These are phyloP conservation scores for Euthynnus affinis DNA, from an alignment of 2,797 vertebrate genomes.

Conservation along the genomic window DNA sequence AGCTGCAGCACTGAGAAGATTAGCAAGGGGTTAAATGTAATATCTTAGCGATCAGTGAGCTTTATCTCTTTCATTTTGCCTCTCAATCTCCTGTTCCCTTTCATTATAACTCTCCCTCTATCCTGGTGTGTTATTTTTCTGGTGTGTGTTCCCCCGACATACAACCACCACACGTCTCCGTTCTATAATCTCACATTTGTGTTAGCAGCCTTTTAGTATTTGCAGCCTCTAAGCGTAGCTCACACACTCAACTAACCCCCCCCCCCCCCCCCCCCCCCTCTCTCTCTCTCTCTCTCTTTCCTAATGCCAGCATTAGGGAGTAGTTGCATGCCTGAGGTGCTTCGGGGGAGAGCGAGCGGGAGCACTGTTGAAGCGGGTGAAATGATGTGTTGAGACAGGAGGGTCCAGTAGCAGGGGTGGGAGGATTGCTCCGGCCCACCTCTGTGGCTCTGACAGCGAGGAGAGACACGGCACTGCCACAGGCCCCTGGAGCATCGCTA, in stretches of 20 bases:
- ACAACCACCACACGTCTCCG: constrained; percentile 59
- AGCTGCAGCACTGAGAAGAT: constrained; percentile 78
- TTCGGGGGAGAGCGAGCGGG: constrained; percentile 52
- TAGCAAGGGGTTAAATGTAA: constrained; percentile 80
- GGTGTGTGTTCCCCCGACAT: constrained; percentile 42
- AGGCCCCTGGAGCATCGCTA: constrained; percentile 62
- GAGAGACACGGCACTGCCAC: constrained; percentile 62
- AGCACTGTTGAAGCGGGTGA: constrained; percentile 67
- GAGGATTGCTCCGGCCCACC: constrained; percentile 67
- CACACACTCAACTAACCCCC: constrained; percentile 62
- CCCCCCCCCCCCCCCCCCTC: constrained; percentile 55
- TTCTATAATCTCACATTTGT: constrained; percentile 69
- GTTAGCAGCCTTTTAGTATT: constrained; percentile 67
- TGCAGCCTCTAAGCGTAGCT: constrained; percentile 55
- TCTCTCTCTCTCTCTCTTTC: no score
- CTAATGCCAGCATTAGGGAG: constrained; percentile 75
- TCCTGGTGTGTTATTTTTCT: constrained; percentile 12
- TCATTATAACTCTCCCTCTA: constrained; percentile 52
- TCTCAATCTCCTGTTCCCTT: constrained; percentile 67
- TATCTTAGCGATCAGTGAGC: constrained; percentile 73
- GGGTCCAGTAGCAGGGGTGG: constrained; percentile 61
- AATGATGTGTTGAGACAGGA: constrained; percentile 79
- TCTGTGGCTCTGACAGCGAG: constrained; percentile 63
- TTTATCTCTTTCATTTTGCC: constrained; percentile 78
- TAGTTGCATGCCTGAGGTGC: constrained; percentile 73